Evolutionary conservation across 2,888 invertebrate species (phyloP).

Genomic region (Phaonia tiefii): DNA sequence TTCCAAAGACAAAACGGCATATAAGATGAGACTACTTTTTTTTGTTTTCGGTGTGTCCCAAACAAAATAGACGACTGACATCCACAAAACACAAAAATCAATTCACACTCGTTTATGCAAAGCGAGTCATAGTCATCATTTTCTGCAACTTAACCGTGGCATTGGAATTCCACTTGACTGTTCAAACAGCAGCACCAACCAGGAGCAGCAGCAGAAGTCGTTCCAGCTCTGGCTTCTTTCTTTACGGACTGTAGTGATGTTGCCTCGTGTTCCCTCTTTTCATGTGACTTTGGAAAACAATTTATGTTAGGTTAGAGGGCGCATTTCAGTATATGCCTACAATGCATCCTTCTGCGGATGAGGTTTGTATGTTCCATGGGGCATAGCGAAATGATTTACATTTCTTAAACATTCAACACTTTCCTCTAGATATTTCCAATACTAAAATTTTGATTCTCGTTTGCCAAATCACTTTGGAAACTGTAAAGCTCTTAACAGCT

Average conservation of each 20-base stretch:
- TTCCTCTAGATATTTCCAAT: conserved; percentile 5
- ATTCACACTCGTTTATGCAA: conserved; percentile 74
- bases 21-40: conserved; percentile 51
- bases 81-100: conserved; percentile 69
- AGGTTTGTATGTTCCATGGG: conserved; percentile 70
- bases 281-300: conserved; percentile 57
- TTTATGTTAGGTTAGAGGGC: conserved; percentile 78
- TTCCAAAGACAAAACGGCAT: conserved; percentile 15
- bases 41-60: no score
- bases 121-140: conserved; percentile 41
- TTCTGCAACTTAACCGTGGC: conserved; percentile 67
- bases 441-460: neutral
- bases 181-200: conserved; percentile 54
- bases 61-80: neutral
- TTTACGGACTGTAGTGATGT: neutral
- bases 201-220: conserved; percentile 59
- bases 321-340: conserved; percentile 47
- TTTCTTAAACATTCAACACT: conserved; percentile 68
- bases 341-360: conserved; percentile 14
- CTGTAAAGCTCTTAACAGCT: no score
- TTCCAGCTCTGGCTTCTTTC: conserved; percentile 48
- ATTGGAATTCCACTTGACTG: conserved; percentile 77
- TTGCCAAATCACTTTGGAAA: no score
- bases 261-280: conserved; percentile 10
- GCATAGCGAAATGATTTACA: conserved; percentile 78